Conservation (phyloP, 1,140 invertebrate genomes). For the Cydia splendana region DNA sequence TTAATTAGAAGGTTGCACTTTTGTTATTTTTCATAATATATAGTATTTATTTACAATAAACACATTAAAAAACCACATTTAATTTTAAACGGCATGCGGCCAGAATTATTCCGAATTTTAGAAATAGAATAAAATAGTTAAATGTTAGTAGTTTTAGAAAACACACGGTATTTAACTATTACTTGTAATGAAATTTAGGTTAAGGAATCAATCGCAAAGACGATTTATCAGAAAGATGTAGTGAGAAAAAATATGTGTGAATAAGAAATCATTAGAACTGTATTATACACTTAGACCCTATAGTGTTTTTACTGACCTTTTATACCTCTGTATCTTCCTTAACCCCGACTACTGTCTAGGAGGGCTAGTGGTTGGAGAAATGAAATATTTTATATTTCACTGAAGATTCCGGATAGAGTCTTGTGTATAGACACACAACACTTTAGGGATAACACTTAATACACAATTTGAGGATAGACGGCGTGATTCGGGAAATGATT, state of each 20-base stretch:
- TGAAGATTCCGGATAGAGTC: background rate
- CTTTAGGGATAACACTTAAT: too few relatives aligned
- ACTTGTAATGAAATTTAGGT: conserved; percentile 37
- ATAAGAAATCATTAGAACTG: conserved; percentile 54
- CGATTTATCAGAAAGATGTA: conserved; percentile 68
- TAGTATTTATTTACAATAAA: background rate
- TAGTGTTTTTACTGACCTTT: conserved; percentile 76
- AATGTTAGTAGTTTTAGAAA: conserved; percentile 43
- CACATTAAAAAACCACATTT: background rate
- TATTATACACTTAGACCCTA: conserved; percentile 64
- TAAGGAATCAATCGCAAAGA: conserved; percentile 48
- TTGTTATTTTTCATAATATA: background rate
- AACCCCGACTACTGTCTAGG: conserved; percentile 24
- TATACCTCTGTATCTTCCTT: conserved; percentile 71
- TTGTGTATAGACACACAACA: background rate
- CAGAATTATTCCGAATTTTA: conserved; percentile 17
- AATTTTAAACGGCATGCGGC: background rate
- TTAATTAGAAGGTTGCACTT: background rate
- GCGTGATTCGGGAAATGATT: too few relatives aligned
- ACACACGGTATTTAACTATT: conserved; percentile 41
- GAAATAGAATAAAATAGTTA: conserved; percentile 42
- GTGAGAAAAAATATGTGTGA: conserved; percentile 64
- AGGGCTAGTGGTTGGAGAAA: conserved; percentile 3
- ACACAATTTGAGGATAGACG: too few relatives aligned
- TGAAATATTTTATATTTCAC: background rate